A percentile compares a stretch with the other conserved stretches of the same genome.
phyloP scores from a whole-genome alignment of 2,888 invertebrate genomes.

The Deilephila elpenor region DNA sequence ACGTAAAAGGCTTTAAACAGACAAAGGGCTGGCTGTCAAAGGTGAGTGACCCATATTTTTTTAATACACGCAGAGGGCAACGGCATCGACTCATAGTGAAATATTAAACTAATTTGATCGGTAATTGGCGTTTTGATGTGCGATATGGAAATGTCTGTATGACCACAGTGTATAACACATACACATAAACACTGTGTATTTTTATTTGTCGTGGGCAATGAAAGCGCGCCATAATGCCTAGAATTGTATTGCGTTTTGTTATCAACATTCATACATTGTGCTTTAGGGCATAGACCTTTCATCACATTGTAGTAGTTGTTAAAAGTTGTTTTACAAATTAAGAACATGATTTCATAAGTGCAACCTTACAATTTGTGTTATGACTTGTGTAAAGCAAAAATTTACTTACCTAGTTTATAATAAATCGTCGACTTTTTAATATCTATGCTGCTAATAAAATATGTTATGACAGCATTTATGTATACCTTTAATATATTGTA shows the following conservation, averaged over 20 bases:
- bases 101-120: conserved; percentile 30
- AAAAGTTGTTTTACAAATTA: not conserved
- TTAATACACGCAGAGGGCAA: conserved; percentile 42
- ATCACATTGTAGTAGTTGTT: not conserved
- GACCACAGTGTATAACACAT: too few relatives aligned
- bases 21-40: conserved; percentile 48
- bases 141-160: conserved; percentile 3
- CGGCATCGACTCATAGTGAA: conserved; percentile 39
- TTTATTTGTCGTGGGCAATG: conserved; percentile 8
- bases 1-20: conserved; percentile 11
- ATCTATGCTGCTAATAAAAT: too few relatives aligned
- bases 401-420: too few relatives aligned
- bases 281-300: not conserved
- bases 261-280: not conserved
- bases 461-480: too few relatives aligned
- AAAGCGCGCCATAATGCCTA: not conserved
- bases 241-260: not conserved
- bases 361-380: too few relatives aligned
- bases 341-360: not conserved
- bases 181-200: not conserved
- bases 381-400: too few relatives aligned
- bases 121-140: conserved; percentile 11
- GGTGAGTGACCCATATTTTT: conserved; percentile 57
- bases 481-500: too few relatives aligned
- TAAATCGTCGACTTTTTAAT: too few relatives aligned